Evolutionary conservation across 2,888 invertebrate genomes (phyloP), one percentile per base, ranked within the genome.

Genomic region (Thymelicus acteon): DNA sequence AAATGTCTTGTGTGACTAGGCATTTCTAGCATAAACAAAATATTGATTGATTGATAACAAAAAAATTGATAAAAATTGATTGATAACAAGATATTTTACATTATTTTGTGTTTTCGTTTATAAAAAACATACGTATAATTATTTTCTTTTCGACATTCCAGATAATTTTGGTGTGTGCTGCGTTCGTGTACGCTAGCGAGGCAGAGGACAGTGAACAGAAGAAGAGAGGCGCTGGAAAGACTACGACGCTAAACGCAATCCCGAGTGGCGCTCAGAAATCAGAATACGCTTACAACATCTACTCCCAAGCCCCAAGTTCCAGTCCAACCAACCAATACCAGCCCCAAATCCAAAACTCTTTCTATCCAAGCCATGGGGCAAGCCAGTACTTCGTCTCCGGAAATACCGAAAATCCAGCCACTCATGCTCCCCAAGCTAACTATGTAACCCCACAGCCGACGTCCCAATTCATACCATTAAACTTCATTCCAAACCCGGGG

Each of bases 211-310:
- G 73, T 2, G 94, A 94, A 61, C 90, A 89, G 76, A 94, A 92
- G 82, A 94, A 94, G 75, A 82, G 93, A 73, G 93, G 91, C 12
- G 88, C 85, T 2, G 90, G 86, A 7, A 92, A 92, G 75, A 81
- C 86, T 3, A 89, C 84, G 15, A 85, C 80, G 52, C 73, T 93
- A 60, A 94, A 94, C 74, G 78, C 92, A 0, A 90, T 94, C 8
- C 87, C 92, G 1, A 87, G 89, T 0, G 92, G 92, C 57, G 87
- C 88, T 6, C 94, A 93, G 77, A 94, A 94, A 66, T 88, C 87
- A 31, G 94, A 94, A n/a, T 90, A 91, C 71, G 88, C 89, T 0
- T 94, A 92, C 77, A 90, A 84, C 72, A 86, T 91, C 74, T 93
- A 92, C 73, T 75, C 86, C 1, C 90, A 90, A 75, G 89, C 77